Conservation (phyloP, 2,113 vertebrate genomes). For the Mugil cephalus region DNA sequence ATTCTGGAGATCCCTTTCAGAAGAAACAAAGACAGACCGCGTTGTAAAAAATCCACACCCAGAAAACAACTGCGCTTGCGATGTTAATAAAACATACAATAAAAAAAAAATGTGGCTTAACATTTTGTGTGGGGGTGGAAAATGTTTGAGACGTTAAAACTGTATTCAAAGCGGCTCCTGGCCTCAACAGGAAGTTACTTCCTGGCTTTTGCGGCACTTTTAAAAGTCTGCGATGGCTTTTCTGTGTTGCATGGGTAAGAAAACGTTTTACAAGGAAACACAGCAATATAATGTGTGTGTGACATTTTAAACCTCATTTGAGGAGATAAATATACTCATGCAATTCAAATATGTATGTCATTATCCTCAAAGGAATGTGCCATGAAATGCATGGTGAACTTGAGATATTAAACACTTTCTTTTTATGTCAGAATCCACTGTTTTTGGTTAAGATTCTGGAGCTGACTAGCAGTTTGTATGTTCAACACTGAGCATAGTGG, state of each 20-base stretch:
- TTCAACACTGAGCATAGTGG: no score
- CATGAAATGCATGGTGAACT: constrained; percentile 16
- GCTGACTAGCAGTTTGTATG: not conserved
- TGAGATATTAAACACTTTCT: not conserved
- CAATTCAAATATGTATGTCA: constrained; percentile 22
- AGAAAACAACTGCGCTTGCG: constrained; percentile 47
- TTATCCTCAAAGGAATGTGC: constrained; percentile 13
- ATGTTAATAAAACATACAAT: constrained; percentile 63
- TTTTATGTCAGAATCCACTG: no score
- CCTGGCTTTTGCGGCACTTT: constrained; percentile 50
- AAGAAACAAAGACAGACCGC: constrained; percentile 47
- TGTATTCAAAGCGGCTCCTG: constrained; percentile 39
- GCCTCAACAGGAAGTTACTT: constrained; percentile 58
- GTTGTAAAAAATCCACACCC: constrained; percentile 65
- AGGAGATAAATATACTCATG: constrained; percentile 45
- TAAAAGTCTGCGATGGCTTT: constrained; percentile 39
- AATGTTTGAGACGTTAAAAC: constrained; percentile 48
- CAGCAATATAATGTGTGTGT: constrained; percentile 39
- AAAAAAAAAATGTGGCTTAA: constrained; percentile 52
- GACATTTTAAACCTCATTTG: constrained; percentile 24
- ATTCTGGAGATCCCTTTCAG: constrained; percentile 90
- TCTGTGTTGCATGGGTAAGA: constrained; percentile 24
- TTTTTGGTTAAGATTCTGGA: no score
- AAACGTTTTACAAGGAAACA: constrained; percentile 53
- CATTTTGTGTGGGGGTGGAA: constrained; percentile 22